These are phyloP conservation scores for Sciurus niger DNA, from an alignment of 2,113 vertebrate genomes.

Conservation along the genomic window DNA sequence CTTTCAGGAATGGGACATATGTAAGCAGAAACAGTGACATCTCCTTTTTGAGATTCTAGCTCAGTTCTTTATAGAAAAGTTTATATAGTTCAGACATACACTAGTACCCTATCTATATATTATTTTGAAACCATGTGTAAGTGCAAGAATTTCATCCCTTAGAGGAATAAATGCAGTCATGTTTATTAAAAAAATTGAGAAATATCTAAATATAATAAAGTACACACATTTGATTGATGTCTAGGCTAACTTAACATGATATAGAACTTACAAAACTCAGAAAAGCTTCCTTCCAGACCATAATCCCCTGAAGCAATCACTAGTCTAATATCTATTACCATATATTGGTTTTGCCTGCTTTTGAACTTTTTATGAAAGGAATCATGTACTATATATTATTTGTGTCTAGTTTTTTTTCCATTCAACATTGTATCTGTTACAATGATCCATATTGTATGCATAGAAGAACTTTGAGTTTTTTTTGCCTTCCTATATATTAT, in stretches of 20 bases:
- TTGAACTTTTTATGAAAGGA: not conserved
- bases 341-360: not conserved
- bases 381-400: not conserved
- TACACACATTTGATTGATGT: not conserved
- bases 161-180: not conserved
- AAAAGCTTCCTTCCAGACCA: rapidly evolving
- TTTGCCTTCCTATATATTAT: not conserved
- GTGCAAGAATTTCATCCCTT: not conserved
- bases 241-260: not conserved
- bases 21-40: not conserved
- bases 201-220: not conserved
- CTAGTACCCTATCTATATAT: not conserved
- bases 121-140: not conserved
- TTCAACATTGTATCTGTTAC: not conserved
- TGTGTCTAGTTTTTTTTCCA: not conserved
- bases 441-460: not conserved
- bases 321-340: not conserved
- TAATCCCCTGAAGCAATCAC: not conserved
- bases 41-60: not conserved
- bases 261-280: not conserved
- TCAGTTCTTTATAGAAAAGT: not conserved
- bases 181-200: not conserved
- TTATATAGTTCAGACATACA: not conserved
- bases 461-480: not conserved
- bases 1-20: not conserved